phyloP scores from a whole-genome alignment of 2,113 vertebrate genomes.

The Peromyscus polionotus region DNA sequence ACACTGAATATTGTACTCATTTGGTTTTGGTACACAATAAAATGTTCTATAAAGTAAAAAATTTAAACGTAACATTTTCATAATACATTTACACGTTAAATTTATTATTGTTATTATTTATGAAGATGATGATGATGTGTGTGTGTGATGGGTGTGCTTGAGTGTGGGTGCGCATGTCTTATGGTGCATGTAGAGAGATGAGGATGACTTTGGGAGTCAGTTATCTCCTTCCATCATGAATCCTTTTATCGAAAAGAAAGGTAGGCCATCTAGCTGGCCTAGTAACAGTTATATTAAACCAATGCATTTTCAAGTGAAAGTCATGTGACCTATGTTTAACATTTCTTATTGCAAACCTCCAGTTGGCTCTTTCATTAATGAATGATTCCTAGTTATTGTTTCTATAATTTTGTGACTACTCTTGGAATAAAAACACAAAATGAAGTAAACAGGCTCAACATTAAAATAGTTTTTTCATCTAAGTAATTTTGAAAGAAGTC shows the following conservation, averaged over 20 bases:
- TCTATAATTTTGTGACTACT: background rate
- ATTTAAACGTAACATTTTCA: conserved; percentile 39
- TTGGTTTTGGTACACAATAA: background rate
- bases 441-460: background rate
- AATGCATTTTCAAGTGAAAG: conserved; percentile 50
- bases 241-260: background rate
- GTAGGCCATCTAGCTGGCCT: too few species aligned
- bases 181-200: too few species aligned
- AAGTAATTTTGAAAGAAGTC: conserved; percentile 36
- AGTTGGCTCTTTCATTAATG: conserved; percentile 19
- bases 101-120: background rate
- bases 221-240: background rate
- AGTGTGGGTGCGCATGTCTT: background rate
- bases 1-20: background rate
- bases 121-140: background rate
- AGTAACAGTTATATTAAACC: background rate
- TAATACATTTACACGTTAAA: background rate
- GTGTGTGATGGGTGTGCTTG: background rate
- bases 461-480: background rate
- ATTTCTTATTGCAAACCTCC: background rate
- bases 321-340: background rate
- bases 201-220: background rate
- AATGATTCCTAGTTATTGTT: background rate
- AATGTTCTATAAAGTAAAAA: conserved; percentile 38
- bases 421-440: conserved; percentile 18